phyloP scores from a whole-genome alignment of 2,888 invertebrate species.

The Harpalus rufipes region DNA sequence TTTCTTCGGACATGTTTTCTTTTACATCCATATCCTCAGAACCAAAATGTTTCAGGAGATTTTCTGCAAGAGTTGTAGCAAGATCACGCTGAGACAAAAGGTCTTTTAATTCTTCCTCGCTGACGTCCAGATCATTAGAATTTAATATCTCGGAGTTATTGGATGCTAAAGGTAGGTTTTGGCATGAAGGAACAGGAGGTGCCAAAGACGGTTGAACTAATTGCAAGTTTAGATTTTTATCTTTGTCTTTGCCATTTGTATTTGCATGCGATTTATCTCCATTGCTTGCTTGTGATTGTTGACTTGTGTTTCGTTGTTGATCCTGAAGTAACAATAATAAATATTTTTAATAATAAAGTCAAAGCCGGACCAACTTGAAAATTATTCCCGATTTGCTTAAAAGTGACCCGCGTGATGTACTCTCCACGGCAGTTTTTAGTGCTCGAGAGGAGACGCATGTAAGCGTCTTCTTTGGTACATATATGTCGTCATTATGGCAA shows the following conservation, averaged over 20 bases:
- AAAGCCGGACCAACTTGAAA: no score
- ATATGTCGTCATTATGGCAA: no score
- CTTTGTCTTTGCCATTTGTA: conserved; percentile 75
- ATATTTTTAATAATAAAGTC: no score
- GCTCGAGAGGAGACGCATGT: no score
- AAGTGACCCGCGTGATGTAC: no score
- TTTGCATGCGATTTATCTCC: conserved; percentile 72
- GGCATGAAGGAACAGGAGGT: conserved; percentile 71
- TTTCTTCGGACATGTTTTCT: conserved; percentile 62
- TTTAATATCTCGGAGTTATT: conserved; percentile 69
- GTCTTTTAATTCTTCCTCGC: conserved; percentile 86
- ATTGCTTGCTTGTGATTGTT: conserved; percentile 72
- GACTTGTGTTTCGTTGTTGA: conserved; percentile 13
- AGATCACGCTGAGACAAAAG: conserved; percentile 87
- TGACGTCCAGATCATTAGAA: conserved; percentile 79
- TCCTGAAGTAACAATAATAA: conserved; percentile 8
- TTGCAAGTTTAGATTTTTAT: conserved; percentile 71
- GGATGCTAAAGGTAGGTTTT: conserved; percentile 72
- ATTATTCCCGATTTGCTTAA: no score
- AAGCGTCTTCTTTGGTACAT: no score
- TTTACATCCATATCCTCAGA: conserved; percentile 82
- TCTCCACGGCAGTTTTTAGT: no score
- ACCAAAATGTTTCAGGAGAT: conserved; percentile 91
- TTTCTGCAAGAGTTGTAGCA: conserved; percentile 90
- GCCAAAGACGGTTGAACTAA: conserved; percentile 72